Conservation (phyloP, 2,888 invertebrate species). For the Melinaea marsaeus region DNA sequence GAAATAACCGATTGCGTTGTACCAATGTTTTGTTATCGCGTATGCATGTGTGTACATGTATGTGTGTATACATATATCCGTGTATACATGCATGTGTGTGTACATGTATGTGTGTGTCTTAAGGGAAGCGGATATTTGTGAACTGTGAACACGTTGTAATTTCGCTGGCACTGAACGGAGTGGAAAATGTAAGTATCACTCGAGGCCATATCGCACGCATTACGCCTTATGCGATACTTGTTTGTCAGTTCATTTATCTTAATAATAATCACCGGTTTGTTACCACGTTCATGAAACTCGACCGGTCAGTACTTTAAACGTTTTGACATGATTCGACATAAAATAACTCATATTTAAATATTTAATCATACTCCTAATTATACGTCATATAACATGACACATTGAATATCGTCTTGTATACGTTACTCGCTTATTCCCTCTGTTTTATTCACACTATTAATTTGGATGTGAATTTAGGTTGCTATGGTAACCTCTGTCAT, state of each 20-base stretch:
- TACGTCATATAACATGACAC: too few species aligned
- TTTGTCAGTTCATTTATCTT: neutral
- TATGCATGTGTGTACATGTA: neutral
- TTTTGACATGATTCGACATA: too few species aligned
- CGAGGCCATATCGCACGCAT: slow-evolving; percentile 40
- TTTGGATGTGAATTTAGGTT: too few species aligned
- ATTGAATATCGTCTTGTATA: too few species aligned
- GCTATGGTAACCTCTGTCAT: too few species aligned
- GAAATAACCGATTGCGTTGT: too few species aligned
- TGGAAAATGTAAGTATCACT: slow-evolving; percentile 64
- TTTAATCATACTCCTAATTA: too few species aligned
- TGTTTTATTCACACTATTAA: too few species aligned
- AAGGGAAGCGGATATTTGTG: slow-evolving; percentile 49
- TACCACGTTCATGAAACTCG: too few species aligned
- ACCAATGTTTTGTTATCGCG: neutral
- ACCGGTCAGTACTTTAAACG: too few species aligned
- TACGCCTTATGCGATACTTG: neutral
- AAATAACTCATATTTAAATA: too few species aligned
- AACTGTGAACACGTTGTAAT: slow-evolving; percentile 64
- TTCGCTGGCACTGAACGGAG: slow-evolving; percentile 47
- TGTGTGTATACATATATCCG: neutral
- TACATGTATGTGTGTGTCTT: neutral
- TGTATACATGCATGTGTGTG: neutral
- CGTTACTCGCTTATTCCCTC: too few species aligned
- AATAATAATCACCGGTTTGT: neutral